Evolutionary conservation across 2,797 vertebrate species (phyloP), one percentile per base, ranked within the genome.

Genomic region (Spinibarbus caldwelli): DNA sequence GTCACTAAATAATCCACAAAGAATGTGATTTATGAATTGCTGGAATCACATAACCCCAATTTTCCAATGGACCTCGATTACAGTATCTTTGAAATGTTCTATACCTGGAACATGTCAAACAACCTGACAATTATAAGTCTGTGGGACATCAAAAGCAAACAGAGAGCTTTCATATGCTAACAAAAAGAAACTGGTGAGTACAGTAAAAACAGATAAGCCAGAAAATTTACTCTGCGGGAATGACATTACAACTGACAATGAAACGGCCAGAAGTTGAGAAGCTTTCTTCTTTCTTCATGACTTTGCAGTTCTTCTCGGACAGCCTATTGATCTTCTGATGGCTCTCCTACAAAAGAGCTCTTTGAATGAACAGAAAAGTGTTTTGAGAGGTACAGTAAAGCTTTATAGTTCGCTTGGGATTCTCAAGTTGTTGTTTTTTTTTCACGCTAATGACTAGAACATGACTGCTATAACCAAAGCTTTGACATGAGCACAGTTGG

Each of bases 321-420:
- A 84, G 36, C 19, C 34, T n/a, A 83, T 36, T 76, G 75, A 78
- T 84, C 64, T 78, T 68, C 67, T 67, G 75, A 84, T 68, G 47
- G 29, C 49, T 78, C 36, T 1, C 19, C 75, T 68, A 43, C 73
- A 84, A 84, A 84, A 57, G 64, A 52, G 17, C 12, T 70, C 19
- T 84, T 70, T 78, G 73, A 84, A 29, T 21, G 62, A 67, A 41
- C 57, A 76, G 31, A 67, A 31, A 23, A 67, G 17, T 29, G n/a
- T 67, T 76, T 62, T 75, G n/a, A 77, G 59, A 77, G 17, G 59
- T 57, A 68, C 26, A 67, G 82, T 41, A 41, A 47, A 78, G 82
- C 73, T 68, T 78, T 57, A 59, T 49, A 68, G 36, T 57, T 68
- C 59, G 47, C 26, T 43, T 41, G 10, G 6, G 7, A 41, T 41